A percentile compares a stretch with the other conserved stretches of the same genome.
These are phyloP conservation scores for Aphaenogaster ashmeadi DNA, from an alignment of 1,140 invertebrate genomes.

Conservation along the genomic window DNA sequence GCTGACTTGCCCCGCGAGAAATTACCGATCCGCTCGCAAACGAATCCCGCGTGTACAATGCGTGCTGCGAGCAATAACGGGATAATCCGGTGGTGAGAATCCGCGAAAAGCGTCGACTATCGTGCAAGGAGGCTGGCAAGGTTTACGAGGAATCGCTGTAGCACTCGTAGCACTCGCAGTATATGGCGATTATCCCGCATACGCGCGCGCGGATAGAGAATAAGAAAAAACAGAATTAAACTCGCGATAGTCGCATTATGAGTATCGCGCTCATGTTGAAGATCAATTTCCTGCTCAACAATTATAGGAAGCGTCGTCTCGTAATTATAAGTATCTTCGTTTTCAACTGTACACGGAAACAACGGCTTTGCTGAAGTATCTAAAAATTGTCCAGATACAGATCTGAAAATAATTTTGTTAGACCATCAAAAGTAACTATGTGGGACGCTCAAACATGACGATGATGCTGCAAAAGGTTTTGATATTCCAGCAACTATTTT, in stretches of 20 bases:
- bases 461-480: too few relatives aligned
- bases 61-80: slow-evolving; percentile 67
- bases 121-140: slow-evolving; percentile 25
- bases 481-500: too few relatives aligned
- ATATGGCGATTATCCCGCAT: slow-evolving; percentile 1
- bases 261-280: not conserved
- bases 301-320: not conserved
- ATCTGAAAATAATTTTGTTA: too few relatives aligned
- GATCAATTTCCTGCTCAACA: not conserved
- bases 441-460: too few relatives aligned
- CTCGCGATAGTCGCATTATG: not conserved
- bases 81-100: slow-evolving; percentile 20
- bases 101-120: slow-evolving; percentile 13
- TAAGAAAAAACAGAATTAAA: not conserved
- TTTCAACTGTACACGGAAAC: not conserved
- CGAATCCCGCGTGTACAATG: slow-evolving; percentile 63
- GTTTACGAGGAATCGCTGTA: not conserved
- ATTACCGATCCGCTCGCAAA: slow-evolving; percentile 71
- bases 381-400: too few relatives aligned
- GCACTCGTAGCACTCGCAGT: not conserved
- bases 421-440: too few relatives aligned
- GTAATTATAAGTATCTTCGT: not conserved
- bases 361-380: too few relatives aligned
- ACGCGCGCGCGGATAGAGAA: not conserved
- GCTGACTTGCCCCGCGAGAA: slow-evolving; percentile 71